Evolutionary conservation across 1,140 invertebrate species (phyloP), one percentile per base, ranked within the genome.

Genomic region (Sinonovacula constricta): DNA sequence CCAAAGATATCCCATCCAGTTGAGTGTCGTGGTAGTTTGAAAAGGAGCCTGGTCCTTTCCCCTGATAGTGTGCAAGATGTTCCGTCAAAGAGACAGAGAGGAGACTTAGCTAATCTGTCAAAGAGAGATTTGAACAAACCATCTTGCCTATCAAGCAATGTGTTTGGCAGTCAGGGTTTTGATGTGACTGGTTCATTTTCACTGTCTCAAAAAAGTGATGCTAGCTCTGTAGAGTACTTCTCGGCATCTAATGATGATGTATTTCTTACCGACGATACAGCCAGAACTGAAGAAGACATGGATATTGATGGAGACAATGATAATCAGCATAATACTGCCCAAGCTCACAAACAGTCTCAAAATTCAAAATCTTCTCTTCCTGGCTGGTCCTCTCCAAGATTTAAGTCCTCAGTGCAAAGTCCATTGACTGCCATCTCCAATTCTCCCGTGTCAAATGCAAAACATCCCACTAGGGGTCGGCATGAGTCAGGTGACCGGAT

Each of bases 241-340:
- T 82, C 85, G 5, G 34, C 74, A 1, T 63, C 81, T 22, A 85
- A 81, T 79, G 82, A 85, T 57, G 83, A 86, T 34, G 81, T 84
- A 14, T 85, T 86, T 65, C 33, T 83, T 10, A 53, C 71, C 18
- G 3, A 14, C 15, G 22, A 28, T 24, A 15, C 24, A 24, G 56
- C 15, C 1, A 59, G 22, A 15, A 22, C n/a, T 59, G n/a, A 59
- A 59, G 56, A 3, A 53, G 49, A 53, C 24, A 53, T 53, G 49
- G 49, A 53, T 53, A 53, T 7, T 3, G 10, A 53, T 0, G 10
- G 3, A 4, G 49, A 22, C 0, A 5, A 7, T 18, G 0, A 18
- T n/a, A 53, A 53, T 53, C 24, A 22, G 49, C 18, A 3, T 0
- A 53, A 22, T 53, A 3, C 49, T 53, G 49, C 49, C 49, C 18